These are phyloP conservation scores for Aphrocallistes beatrix DNA, from an alignment of 37 sponge, comb jelly and placozoan species.

Conservation along the genomic window DNA sequence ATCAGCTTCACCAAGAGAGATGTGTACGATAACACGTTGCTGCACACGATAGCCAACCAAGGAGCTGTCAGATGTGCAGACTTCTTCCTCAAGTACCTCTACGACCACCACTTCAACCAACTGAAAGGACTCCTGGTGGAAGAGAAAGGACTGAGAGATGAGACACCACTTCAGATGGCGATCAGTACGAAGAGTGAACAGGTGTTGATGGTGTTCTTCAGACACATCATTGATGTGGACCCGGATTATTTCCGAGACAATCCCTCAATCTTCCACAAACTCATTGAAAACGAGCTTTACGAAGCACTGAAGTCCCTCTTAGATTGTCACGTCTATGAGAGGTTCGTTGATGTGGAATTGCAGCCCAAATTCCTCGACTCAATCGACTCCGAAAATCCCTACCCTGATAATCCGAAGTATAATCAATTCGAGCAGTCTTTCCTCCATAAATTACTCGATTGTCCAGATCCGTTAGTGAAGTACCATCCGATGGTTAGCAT, in stretches of 20 bases:
- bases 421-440: not conserved
- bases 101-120: not conserved
- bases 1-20: slow-evolving; percentile 15
- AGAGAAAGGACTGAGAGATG: not conserved
- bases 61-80: slow-evolving; percentile 15
- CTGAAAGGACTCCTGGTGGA: not conserved
- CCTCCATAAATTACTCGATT: not conserved
- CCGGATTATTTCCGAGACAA: not conserved
- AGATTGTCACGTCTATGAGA: not conserved
- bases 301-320: not conserved
- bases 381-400: not conserved
- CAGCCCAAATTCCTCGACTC: not conserved
- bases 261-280: not conserved
- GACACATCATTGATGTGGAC: not conserved
- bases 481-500: slow-evolving; percentile 16
- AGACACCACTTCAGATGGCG: not conserved
- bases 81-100: not conserved
- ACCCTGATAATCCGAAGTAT: not conserved
- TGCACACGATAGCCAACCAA: not conserved
- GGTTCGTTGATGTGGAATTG: not conserved
- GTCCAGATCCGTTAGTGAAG: slow-evolving; percentile 12
- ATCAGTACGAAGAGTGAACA: not conserved
- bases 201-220: not conserved
- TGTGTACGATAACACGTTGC: not conserved
- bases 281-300: not conserved